Percentiles rank a stretch among this genome's conserved stretches.
These are phyloP conservation scores for Caenorhabditis imperialis DNA, from an alignment of 2,888 invertebrate species.

Conservation along the genomic window DNA sequence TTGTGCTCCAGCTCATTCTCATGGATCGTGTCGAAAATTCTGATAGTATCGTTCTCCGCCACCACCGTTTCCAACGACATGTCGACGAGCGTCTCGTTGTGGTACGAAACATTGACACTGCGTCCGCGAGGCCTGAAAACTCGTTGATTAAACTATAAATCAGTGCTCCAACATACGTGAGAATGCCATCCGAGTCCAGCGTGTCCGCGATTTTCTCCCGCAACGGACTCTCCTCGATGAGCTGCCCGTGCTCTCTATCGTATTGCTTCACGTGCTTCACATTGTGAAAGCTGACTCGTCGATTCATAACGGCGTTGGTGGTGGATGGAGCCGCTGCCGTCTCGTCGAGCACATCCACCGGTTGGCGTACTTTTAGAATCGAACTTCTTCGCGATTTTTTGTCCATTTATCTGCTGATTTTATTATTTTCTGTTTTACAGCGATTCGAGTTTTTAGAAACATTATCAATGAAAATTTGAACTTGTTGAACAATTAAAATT, in stretches of 20 bases:
- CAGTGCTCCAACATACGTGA: slow-evolving; percentile 23
- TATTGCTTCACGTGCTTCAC: slow-evolving; percentile 45
- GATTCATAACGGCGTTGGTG: neutral
- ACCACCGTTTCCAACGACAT: slow-evolving; percentile 32
- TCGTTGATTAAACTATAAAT: neutral
- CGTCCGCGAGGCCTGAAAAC: neutral
- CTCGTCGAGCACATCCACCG: slow-evolving; percentile 18
- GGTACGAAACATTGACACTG: too few species aligned
- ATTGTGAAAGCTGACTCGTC: slow-evolving; percentile 52
- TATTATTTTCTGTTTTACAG: too few species aligned
- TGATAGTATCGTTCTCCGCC: neutral
- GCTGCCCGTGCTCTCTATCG: slow-evolving; percentile 34
- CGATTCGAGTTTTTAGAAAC: too few species aligned
- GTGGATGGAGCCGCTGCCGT: neutral
- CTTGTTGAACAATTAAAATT: too few species aligned
- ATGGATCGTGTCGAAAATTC: slow-evolving; percentile 7
- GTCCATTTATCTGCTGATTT: slow-evolving; percentile 11
- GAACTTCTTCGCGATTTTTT: slow-evolving; percentile 16
- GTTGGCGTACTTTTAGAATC: slow-evolving; percentile 35
- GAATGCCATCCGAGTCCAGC: slow-evolving; percentile 38
- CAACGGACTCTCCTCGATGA: slow-evolving; percentile 32
- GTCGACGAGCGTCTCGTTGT: too few species aligned
- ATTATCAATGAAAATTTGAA: too few species aligned
- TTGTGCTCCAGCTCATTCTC: neutral
- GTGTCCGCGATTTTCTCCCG: slow-evolving; percentile 45